Conservation (phyloP, 1,140 invertebrate species). For the Agrypnia vestita region DNA sequence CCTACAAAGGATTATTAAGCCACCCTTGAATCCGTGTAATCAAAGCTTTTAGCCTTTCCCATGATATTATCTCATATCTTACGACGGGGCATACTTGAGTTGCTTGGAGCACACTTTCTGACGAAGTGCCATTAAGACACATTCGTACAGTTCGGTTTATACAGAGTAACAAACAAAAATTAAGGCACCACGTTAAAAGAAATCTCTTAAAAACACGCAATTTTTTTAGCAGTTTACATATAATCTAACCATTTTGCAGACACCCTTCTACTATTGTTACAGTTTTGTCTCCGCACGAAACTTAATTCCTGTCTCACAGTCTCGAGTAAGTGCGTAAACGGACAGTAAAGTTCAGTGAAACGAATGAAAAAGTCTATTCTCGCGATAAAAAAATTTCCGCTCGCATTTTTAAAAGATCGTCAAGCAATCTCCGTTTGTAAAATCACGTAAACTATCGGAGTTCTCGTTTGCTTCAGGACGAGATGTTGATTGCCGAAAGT, state of each 20-base stretch:
- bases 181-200: too few relatives aligned
- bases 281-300: too few relatives aligned
- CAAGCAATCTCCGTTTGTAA: background rate
- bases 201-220: too few relatives aligned
- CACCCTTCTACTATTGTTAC: too few relatives aligned
- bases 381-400: too few relatives aligned
- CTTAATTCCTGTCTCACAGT: too few relatives aligned
- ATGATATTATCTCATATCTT: constrained; percentile 1
- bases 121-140: constrained; percentile 2
- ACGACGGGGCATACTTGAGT: background rate
- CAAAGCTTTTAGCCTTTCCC: background rate
- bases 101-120: background rate
- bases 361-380: too few relatives aligned
- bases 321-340: too few relatives aligned
- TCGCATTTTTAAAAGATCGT: too few relatives aligned
- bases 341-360: too few relatives aligned
- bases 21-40: background rate
- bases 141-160: background rate
- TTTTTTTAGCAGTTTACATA: too few relatives aligned
- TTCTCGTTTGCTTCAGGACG: background rate
- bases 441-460: background rate
- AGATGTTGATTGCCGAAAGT: background rate
- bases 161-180: background rate
- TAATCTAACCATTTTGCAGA: too few relatives aligned
- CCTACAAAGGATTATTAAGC: background rate